A percentile compares a stretch with the other conserved stretches of the same genome.
Conservation (phyloP, 2,888 invertebrate species). For the Pasiphila rectangulata region DNA sequence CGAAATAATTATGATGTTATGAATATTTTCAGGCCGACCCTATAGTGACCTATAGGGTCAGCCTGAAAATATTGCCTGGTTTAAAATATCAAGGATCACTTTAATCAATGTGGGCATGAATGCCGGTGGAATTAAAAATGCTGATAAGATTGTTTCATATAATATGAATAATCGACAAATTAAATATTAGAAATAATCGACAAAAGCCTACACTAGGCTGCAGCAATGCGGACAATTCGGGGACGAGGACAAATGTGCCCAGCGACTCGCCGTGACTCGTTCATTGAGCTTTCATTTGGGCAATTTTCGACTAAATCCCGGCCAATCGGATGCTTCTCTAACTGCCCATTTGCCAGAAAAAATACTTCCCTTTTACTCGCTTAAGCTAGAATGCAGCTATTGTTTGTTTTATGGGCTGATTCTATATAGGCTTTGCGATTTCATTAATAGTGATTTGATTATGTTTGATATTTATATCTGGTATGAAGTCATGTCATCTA, state of each 20-base stretch:
- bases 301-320: constrained; percentile 77
- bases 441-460: neutral
- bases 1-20: too few relatives aligned
- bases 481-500: too few relatives aligned
- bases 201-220: constrained; percentile 52
- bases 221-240: constrained; percentile 77
- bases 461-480: neutral
- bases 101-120: too few relatives aligned
- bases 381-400: constrained; percentile 31
- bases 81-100: too few relatives aligned
- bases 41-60: too few relatives aligned
- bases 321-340: constrained; percentile 64
- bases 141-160: too few relatives aligned
- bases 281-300: constrained; percentile 80
- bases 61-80: too few relatives aligned
- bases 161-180: neutral
- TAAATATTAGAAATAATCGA: constrained; percentile 32
- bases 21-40: too few relatives aligned
- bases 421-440: neutral
- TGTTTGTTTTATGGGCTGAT: constrained; percentile 14
- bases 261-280: constrained; percentile 74
- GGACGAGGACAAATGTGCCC: constrained; percentile 76
- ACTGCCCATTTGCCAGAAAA: constrained; percentile 58
- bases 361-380: constrained; percentile 48
- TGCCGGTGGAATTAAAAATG: too few relatives aligned